phyloP scores from a whole-genome alignment of 2,113 vertebrate species.

The Vombatus ursinus region DNA sequence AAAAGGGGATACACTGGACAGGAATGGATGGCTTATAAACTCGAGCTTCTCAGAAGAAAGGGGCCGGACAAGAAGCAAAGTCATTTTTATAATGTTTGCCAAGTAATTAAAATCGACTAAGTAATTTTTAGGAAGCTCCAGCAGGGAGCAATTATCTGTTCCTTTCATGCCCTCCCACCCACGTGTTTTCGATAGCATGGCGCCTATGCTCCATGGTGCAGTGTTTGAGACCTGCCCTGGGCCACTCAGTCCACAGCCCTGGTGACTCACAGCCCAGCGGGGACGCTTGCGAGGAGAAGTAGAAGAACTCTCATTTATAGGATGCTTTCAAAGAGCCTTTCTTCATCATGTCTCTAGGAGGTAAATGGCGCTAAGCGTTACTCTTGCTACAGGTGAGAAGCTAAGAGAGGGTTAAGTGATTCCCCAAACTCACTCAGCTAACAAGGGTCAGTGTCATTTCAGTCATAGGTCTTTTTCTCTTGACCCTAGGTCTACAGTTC shows the following conservation, averaged over 20 bases:
- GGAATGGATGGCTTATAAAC: background rate
- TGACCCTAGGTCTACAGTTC: background rate
- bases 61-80: background rate
- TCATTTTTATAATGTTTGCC: background rate
- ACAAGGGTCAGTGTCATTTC: background rate
- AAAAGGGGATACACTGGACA: background rate
- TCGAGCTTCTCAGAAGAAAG: background rate
- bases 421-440: background rate
- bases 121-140: constrained; percentile 4
- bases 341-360: background rate
- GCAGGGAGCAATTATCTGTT: constrained; percentile 10
- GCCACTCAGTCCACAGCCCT: background rate
- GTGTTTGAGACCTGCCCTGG: background rate
- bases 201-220: background rate
- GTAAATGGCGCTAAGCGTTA: background rate
- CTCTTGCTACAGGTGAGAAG: background rate
- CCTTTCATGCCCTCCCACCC: background rate
- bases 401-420: background rate
- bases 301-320: background rate
- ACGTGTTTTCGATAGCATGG: background rate
- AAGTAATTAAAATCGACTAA: constrained; percentile 16
- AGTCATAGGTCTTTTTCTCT: background rate
- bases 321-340: background rate
- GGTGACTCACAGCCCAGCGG: background rate
- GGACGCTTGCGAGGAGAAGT: background rate